Evolutionary conservation across 2,888 invertebrate species (phyloP).

Genomic region (Gasteruption jaculator): DNA sequence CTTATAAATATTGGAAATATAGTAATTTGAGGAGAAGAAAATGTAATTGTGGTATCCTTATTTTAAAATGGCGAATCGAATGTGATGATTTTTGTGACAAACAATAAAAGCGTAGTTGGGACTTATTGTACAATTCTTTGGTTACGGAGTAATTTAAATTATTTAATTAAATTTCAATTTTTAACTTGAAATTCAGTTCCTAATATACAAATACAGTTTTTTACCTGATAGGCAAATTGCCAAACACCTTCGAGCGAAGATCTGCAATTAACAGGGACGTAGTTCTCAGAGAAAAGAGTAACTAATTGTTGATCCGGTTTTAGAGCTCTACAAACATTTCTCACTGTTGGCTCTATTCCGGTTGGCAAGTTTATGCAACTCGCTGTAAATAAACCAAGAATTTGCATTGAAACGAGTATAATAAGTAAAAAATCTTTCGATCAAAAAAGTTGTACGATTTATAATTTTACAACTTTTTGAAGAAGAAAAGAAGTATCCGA

Average conservation of each 20-base stretch:
- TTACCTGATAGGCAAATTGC: slow-evolving; percentile 84
- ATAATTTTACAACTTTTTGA: not conserved
- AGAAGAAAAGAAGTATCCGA: not conserved
- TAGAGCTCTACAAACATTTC: slow-evolving; percentile 71
- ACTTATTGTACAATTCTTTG: no score
- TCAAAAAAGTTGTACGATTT: not conserved
- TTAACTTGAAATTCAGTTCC: slow-evolving; percentile 1
- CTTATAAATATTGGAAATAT: no score
- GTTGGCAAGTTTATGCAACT: slow-evolving; percentile 70
- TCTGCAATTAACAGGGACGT: slow-evolving; percentile 84
- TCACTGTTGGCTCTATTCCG: slow-evolving; percentile 66
- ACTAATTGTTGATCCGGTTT: slow-evolving; percentile 75
- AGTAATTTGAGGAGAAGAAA: no score
- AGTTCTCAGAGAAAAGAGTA: slow-evolving; percentile 86
- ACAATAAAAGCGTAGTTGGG: no score
- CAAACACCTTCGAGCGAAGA: slow-evolving; percentile 94
- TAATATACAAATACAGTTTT: no score
- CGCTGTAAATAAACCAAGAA: slow-evolving; percentile 55
- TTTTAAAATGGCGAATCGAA: no score
- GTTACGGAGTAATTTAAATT: no score
- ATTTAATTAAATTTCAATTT: no score
- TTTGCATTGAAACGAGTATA: not conserved
- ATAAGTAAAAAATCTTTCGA: not conserved
- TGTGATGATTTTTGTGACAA: no score
- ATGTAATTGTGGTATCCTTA: slow-evolving; percentile 3